Base-by-base conservation (phyloP, 2,797 vertebrate species). In the Brotula barbata region DNA sequence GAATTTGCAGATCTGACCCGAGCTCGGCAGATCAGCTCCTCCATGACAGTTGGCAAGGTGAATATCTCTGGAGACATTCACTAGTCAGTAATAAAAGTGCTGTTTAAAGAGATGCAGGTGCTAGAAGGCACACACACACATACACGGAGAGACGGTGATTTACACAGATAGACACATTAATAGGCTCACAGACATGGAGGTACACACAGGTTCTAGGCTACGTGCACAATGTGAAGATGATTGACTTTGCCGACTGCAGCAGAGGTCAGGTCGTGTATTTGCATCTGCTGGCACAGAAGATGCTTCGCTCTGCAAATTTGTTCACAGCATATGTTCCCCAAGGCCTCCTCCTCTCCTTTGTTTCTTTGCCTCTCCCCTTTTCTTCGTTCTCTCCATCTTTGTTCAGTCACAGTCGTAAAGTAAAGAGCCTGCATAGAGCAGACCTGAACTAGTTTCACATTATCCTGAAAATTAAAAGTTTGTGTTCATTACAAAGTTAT, bases 1-100 rank as follows among this genome's bases (percentile, higher is more conserved):
- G 85, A 85, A 64, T 88, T 54, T 65, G 89, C 85, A 85, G 76
- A 79, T 85, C 61, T 71, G 69, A 79, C 71, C 77, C 14, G 79
- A 84, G 73, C 33, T 17, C 31, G 16, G 60, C 25, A 42, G 71
- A 65, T 78, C 61, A 56, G 59, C 68, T 68, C 64, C 75, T 54
- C 57, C 4, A 52, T 40, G 63, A 50, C 42, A 37, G 52, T 46
- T 64, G 78, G 72, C 84, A 81, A 76, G 76, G 61, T 52, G 57
- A 69, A 71, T 62, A 68, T 62, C 88, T 75, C 75, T 2, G 31
- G 80, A 73, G 83, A 25, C 57, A 72, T 40, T 5, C 41, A 58
- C 45, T 36, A 10, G 68, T 83, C 74, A 54, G 81, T 82, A 59
- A 74, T 55, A 58, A 69, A 63, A 60, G 66, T 47, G 31, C 22